Percentiles rank a stretch among this genome's conserved stretches.
phyloP scores from a whole-genome alignment of 2,888 invertebrate species.

The Linyphia triangularis region DNA sequence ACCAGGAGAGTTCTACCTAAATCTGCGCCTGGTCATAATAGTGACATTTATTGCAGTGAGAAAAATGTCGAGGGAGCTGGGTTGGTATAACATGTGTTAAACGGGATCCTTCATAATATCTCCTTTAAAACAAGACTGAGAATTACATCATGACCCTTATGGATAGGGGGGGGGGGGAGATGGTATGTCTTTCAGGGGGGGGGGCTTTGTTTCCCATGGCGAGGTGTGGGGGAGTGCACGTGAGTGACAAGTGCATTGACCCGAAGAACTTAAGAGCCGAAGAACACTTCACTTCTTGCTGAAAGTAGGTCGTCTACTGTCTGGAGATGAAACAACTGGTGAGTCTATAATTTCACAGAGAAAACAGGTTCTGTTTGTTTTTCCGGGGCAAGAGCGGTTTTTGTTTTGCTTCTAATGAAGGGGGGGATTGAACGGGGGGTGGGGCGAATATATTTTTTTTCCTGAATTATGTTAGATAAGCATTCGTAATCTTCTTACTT shows the following conservation, averaged over 20 bases:
- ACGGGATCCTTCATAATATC: slow-evolving; percentile 33
- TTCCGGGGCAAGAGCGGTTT: slow-evolving; percentile 29
- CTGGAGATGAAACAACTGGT: slow-evolving; percentile 34
- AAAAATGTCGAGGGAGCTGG: slow-evolving; percentile 19
- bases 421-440: background rate
- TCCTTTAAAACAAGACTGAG: slow-evolving; percentile 29
- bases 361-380: slow-evolving; percentile 66
- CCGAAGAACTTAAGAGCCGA: slow-evolving; percentile 22
- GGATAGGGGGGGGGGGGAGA: slow-evolving; percentile 28
- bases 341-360: background rate
- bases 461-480: background rate
- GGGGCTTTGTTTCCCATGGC: slow-evolving; percentile 47
- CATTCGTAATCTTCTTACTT: background rate
- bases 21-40: background rate
- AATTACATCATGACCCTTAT: slow-evolving; percentile 25
- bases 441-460: background rate
- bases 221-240: slow-evolving; percentile 21
- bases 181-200: background rate
- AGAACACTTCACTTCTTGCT: slow-evolving; percentile 35
- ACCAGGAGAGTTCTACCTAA: background rate
- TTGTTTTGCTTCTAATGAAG: slow-evolving; percentile 24
- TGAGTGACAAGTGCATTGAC: slow-evolving; percentile 73
- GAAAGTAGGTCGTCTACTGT: slow-evolving; percentile 66
- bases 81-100: slow-evolving; percentile 36
- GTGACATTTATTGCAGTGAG: slow-evolving; percentile 47